phyloP scores from a whole-genome alignment of 2,113 vertebrate species.

The Vidua chalybeata region DNA sequence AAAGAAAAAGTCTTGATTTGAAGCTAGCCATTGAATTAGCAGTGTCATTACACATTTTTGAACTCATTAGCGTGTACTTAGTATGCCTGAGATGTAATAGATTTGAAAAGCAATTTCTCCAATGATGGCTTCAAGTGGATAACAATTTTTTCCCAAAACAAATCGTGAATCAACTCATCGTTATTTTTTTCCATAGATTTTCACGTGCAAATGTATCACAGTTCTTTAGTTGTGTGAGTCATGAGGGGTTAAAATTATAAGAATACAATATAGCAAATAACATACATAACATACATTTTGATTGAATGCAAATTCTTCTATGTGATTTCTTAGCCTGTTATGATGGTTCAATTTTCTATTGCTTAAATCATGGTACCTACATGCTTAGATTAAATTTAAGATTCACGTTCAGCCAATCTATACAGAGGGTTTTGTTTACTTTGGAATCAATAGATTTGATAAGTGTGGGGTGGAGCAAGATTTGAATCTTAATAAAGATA shows the following conservation, averaged over 20 bases:
- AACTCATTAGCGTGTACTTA: slow-evolving; percentile 63
- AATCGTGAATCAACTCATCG: slow-evolving; percentile 25
- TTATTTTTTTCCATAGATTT: not conserved
- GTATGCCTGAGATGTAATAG: slow-evolving; percentile 40
- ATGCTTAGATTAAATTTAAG: not conserved
- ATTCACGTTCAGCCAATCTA: not conserved
- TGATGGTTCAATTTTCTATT: not conserved
- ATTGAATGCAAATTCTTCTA: not conserved
- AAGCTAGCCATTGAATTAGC: slow-evolving; percentile 66
- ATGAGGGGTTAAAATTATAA: not conserved
- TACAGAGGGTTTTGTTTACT: slow-evolving; percentile 13
- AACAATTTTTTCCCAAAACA: slow-evolving; percentile 60
- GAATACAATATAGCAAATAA: not conserved
- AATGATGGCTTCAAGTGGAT: slow-evolving; percentile 18
- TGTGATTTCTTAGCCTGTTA: not conserved
- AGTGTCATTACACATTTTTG: slow-evolving; percentile 65
- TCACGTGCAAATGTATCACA: not conserved
- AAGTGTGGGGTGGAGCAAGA: slow-evolving; percentile 22
- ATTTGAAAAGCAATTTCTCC: slow-evolving; percentile 69
- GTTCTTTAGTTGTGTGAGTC: not conserved
- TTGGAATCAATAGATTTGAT: not conserved
- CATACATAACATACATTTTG: not conserved
- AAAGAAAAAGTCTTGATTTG: slow-evolving; percentile 63
- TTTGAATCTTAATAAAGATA: slow-evolving; percentile 25
- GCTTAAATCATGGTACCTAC: not conserved